Base-by-base conservation (phyloP, 2,888 invertebrate species). In the Tetropium fuscum region DNA sequence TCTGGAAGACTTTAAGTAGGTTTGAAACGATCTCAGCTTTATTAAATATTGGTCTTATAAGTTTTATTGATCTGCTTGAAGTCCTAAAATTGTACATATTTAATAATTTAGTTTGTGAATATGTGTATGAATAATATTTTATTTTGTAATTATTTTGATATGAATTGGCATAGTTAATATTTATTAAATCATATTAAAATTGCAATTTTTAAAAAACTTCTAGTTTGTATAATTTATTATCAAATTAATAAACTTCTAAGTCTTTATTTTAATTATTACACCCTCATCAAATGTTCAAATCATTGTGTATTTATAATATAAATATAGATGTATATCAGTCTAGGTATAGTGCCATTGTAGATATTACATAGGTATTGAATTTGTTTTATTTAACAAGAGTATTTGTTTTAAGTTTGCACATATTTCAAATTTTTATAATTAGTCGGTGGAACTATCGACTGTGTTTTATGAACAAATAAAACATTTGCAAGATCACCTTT, bases 361-460 rank as follows among this genome's bases (percentile, higher is more conserved):
- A 73, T 75, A 74, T 68, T 63, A 56, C 55, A 68, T 65, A 62
- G 65, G 61, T 67, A 68, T 65, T 60, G 58, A 61, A 60, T 68
- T 73, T 70, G 57, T 63, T 70, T 74, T 66, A 66, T 64, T 68
- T 69, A 64, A 71, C 65, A 71, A 62, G 63, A 45, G 15, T 30
- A 63, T 63, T 60, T 69, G 62, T 45, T 69, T 68, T 75, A 70
- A 66, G 73, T 75, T 76, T 73, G 74, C 74, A 76, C 73, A 75
- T 73, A 75, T 64, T 72, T 72, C 59, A 75, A 71, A 74, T 75
- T 76, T 77, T 76, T 77, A 77, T 77, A 77, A 73, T 75, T 73
- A 60, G 74, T 73, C 72, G 71, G 68, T 71, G 66, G 60, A 59
- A 54, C 22, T 69, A 71, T 69, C 70, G 74, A 71, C 74, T 65